These are phyloP conservation scores for Agrilus planipennis DNA, from an alignment of 1,140 invertebrate species.

Conservation along the genomic window DNA sequence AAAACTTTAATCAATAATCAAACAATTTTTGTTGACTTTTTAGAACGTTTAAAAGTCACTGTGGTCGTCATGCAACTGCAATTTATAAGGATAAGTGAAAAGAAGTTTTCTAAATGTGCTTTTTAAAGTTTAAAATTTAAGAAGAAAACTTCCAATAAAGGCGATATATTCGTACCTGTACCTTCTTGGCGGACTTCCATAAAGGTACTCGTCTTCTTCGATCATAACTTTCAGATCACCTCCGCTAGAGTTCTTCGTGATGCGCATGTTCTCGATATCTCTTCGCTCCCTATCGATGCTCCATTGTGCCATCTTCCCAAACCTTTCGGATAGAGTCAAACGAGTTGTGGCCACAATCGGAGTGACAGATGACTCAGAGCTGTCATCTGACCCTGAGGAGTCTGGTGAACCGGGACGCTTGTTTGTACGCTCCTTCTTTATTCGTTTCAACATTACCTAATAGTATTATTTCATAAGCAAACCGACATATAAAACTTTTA, in stretches of 20 bases:
- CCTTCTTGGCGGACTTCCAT: conserved; percentile 34
- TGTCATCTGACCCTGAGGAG: conserved; percentile 35
- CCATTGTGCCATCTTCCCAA: conserved; percentile 85
- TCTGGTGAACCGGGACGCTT: conserved; percentile 26
- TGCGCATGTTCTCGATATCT: conserved; percentile 72
- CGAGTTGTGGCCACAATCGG: conserved; percentile 36
- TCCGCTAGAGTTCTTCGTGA: conserved; percentile 53
- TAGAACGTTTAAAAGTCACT: too few species aligned
- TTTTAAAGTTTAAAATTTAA: too few species aligned
- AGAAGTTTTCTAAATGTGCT: too few species aligned
- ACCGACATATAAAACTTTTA: neutral
- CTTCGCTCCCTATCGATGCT: conserved; percentile 60
- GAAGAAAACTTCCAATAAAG: too few species aligned
- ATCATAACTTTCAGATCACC: conserved; percentile 65
- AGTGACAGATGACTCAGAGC: conserved; percentile 25
- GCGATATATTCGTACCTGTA: too few species aligned
- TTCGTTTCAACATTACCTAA: conserved; percentile 24
- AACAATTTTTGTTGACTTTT: too few species aligned
- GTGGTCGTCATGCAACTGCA: too few species aligned
- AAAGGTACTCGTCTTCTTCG: conserved; percentile 42
- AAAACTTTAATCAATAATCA: too few species aligned
- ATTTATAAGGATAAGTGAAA: too few species aligned
- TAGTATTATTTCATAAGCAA: neutral
- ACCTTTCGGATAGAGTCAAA: conserved; percentile 64
- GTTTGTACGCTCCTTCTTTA: conserved; percentile 30